Evolutionary conservation across 2,888 invertebrate genomes (phyloP).

Genomic region (Xanthia togata): DNA sequence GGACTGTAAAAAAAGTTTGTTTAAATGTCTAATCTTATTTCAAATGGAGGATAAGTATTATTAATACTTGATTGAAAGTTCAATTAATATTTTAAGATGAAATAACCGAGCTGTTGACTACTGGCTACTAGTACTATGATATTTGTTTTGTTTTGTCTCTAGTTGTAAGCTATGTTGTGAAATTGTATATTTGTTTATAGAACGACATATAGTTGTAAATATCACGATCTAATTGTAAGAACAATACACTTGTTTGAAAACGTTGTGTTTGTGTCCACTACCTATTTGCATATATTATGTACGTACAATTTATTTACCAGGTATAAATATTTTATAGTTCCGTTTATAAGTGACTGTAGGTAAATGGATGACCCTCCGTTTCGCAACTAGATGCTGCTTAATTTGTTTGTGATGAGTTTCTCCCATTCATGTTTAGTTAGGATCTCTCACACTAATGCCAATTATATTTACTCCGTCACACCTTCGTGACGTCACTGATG

Average conservation of each 20-base stretch:
- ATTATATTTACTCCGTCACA: background rate
- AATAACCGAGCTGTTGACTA: background rate
- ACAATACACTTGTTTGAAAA: constrained; percentile 71
- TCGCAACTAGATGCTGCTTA: constrained; percentile 42
- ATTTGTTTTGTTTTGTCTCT: constrained; percentile 34
- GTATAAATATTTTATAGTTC: constrained; percentile 73
- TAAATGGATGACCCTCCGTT: constrained; percentile 60
- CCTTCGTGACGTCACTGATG: background rate
- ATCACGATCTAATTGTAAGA: constrained; percentile 59
- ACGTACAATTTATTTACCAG: constrained; percentile 56
- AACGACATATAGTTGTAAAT: constrained; percentile 49
- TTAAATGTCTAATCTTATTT: no score
- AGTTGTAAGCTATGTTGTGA: constrained; percentile 49
- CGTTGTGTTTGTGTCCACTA: constrained; percentile 57
- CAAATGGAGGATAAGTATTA: no score
- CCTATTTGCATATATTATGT: constrained; percentile 55
- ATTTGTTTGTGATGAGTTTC: background rate
- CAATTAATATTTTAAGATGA: constrained; percentile 4
- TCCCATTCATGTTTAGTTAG: background rate
- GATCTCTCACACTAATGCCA: background rate
- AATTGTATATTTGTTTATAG: constrained; percentile 40
- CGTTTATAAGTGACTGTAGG: constrained; percentile 54
- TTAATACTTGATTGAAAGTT: background rate
- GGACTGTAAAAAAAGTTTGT: no score
- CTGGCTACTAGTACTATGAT: background rate